phyloP scores from a whole-genome alignment of 2,888 invertebrate genomes.

The Drosophila eohydei region DNA sequence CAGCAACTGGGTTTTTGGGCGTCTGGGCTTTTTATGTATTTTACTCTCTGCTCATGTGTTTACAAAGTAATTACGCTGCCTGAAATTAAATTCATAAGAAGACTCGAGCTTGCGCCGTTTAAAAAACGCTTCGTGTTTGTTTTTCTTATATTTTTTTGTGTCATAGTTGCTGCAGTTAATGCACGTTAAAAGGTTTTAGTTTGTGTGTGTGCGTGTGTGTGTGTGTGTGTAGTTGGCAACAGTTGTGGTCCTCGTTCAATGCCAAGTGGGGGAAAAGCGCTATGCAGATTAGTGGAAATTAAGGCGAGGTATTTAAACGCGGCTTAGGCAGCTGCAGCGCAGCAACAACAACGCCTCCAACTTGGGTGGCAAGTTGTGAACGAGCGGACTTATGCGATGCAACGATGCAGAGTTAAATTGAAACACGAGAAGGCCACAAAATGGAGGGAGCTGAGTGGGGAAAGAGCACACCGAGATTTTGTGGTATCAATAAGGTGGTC shows the following conservation, averaged over 20 bases:
- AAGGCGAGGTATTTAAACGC: constrained; percentile 73
- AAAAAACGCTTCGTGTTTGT: constrained; percentile 65
- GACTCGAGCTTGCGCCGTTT: constrained; percentile 56
- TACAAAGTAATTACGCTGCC: constrained; percentile 83
- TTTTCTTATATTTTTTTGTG: constrained; percentile 18
- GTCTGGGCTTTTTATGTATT: constrained; percentile 48
- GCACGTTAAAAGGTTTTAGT: constrained; percentile 73
- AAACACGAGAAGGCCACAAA: constrained; percentile 50
- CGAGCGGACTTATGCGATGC: constrained; percentile 70
- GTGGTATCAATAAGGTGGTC: constrained; percentile 51
- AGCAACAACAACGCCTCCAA: constrained; percentile 38
- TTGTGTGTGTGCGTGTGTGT: constrained; percentile 22
- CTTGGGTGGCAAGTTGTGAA: constrained; percentile 75
- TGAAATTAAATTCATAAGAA: constrained; percentile 83
- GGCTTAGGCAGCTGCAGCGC: constrained; percentile 61
- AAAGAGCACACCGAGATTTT: constrained; percentile 25
- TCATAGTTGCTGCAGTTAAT: constrained; percentile 62
- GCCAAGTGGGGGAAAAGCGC: constrained; percentile 47
- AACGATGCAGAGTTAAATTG: constrained; percentile 74
- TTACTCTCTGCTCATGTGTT: constrained; percentile 75
- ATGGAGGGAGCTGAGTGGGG: neutral
- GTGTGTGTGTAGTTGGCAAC: constrained; percentile 50
- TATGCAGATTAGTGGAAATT: constrained; percentile 76
- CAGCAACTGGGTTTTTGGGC: constrained; percentile 45
- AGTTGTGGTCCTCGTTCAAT: constrained; percentile 47